Percentiles rank a stretch among this genome's conserved stretches.
phyloP scores from a whole-genome alignment of 2,888 invertebrate genomes.

The Polietes domitor region DNA sequence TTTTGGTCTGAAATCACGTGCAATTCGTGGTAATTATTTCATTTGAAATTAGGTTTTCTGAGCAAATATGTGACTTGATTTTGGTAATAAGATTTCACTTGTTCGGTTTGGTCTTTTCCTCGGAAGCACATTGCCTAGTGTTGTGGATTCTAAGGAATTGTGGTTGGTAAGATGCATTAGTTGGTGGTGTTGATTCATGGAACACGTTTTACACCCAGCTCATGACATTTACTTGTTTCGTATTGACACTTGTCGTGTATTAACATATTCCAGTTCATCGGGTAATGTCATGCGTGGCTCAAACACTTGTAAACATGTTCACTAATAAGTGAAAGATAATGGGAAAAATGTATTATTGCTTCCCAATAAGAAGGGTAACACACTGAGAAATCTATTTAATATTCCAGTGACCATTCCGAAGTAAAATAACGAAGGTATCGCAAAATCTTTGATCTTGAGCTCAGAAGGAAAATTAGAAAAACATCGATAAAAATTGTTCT shows the following conservation, averaged over 20 bases:
- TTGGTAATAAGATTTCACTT: slow-evolving; percentile 30
- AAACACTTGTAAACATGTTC: too few species aligned
- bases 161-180: background rate
- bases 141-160: background rate
- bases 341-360: too few species aligned
- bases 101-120: background rate
- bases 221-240: background rate
- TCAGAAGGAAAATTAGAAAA: too few species aligned
- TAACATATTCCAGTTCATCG: background rate
- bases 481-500: too few species aligned
- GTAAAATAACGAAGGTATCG: too few species aligned
- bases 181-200: background rate
- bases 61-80: slow-evolving; percentile 62
- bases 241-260: background rate
- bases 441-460: too few species aligned
- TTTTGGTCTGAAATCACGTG: slow-evolving; percentile 57
- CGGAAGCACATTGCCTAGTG: background rate
- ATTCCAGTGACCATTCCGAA: too few species aligned
- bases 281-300: too few species aligned
- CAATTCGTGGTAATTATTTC: slow-evolving; percentile 64
- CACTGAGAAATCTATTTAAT: too few species aligned
- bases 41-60: slow-evolving; percentile 55
- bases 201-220: background rate
- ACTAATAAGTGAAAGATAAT: too few species aligned
- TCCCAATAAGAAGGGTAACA: too few species aligned